Conservation (phyloP, 2,888 invertebrate species). For the Conomelus anceps region DNA sequence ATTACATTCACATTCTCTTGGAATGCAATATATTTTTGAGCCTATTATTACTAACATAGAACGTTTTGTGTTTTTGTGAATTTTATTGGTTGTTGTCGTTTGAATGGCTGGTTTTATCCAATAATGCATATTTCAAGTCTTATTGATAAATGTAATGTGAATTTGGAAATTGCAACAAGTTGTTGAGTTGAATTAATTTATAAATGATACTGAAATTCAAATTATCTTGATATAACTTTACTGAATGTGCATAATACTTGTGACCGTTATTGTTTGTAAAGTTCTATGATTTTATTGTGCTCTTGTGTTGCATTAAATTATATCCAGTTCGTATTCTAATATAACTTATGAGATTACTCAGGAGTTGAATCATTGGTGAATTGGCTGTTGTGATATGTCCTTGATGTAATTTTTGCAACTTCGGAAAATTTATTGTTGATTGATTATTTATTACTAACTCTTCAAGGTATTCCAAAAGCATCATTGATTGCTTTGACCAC, state of each 20-base stretch:
- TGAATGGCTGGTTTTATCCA: neutral
- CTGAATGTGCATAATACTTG: neutral
- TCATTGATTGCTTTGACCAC: constrained; percentile 72
- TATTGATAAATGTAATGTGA: neutral
- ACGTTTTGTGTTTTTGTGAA: neutral
- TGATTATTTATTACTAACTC: constrained; percentile 12
- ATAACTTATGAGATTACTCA: neutral
- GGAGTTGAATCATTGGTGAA: too few relatives aligned
- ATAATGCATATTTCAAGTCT: neutral
- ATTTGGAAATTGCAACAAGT: neutral
- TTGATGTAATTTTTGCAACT: too few relatives aligned
- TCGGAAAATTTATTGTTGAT: too few relatives aligned
- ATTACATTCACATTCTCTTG: neutral
- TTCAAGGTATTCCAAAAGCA: constrained; percentile 69
- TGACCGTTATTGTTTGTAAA: neutral
- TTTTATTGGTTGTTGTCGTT: neutral
- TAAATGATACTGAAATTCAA: too few relatives aligned
- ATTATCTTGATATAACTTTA: too few relatives aligned
- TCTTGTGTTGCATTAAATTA: neutral
- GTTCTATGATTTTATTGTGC: neutral
- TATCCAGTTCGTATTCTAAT: neutral
- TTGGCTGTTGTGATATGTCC: too few relatives aligned
- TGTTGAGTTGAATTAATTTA: too few relatives aligned
- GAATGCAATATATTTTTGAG: neutral
- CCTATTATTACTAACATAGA: neutral